Conservation (phyloP, 2,113 vertebrate genomes). For the Hippocampus barbouri region DNA sequence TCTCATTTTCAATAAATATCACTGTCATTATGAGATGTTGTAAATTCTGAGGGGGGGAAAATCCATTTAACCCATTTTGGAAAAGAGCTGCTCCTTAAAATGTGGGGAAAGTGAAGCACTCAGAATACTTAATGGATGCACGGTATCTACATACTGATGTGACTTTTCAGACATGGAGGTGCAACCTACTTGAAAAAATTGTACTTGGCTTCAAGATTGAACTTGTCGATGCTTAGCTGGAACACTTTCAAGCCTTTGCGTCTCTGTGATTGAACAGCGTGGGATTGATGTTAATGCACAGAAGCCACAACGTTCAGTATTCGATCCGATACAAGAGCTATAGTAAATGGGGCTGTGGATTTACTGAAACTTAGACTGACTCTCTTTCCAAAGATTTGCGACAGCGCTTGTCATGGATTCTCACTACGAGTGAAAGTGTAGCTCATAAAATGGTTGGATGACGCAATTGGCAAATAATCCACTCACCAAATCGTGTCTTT, state of each 20-base stretch:
- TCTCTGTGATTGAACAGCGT: conserved; percentile 74
- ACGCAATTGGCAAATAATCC: background rate
- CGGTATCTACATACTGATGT: background rate
- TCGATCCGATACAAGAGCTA: background rate
- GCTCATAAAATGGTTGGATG: background rate
- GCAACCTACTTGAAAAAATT: conserved; percentile 84
- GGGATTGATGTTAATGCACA: conserved; percentile 3
- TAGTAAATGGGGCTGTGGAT: background rate
- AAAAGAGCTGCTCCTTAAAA: no score
- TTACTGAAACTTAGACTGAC: background rate
- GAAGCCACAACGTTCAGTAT: background rate
- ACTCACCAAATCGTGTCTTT: conserved; percentile 82
- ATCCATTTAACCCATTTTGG: no score
- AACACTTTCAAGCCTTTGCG: conserved; percentile 85
- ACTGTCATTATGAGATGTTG: no score
- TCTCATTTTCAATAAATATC: no score
- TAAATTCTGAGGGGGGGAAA: no score
- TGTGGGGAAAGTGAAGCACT: no score
- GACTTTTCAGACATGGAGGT: background rate
- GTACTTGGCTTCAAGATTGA: conserved; percentile 85
- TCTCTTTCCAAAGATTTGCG: background rate
- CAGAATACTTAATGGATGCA: no score
- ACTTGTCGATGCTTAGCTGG: conserved; percentile 89
- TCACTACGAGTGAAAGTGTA: background rate
- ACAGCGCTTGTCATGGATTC: background rate